Percentiles rank a stretch among this genome's conserved stretches.
Evolutionary conservation across 2,888 invertebrate genomes (phyloP).

Genomic region (Lysandra bellargus): DNA sequence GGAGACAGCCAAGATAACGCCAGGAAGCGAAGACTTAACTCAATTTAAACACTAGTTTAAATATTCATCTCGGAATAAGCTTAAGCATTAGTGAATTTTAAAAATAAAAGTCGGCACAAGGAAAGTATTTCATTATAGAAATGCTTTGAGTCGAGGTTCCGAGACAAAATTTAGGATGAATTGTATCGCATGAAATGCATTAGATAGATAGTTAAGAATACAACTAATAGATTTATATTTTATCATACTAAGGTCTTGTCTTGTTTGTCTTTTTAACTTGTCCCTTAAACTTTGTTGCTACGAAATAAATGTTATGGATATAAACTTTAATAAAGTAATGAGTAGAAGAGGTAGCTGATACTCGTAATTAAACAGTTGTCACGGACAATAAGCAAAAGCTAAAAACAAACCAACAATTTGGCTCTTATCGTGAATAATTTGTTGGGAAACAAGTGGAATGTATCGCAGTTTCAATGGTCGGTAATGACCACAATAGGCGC

Average conservation of each 20-base stretch:
- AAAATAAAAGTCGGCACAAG: background rate
- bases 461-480: slow-evolving; percentile 52
- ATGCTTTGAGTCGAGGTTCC: background rate
- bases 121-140: background rate
- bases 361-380: background rate
- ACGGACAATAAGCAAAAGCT: background rate
- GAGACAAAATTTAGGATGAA: background rate
- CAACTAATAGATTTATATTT: too few relatives aligned
- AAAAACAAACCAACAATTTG: slow-evolving; percentile 28
- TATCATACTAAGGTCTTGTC: too few relatives aligned
- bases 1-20: slow-evolving; percentile 9
- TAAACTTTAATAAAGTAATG: background rate
- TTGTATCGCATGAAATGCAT: background rate
- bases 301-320: background rate
- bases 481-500: slow-evolving; percentile 57
- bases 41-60: slow-evolving; percentile 21
- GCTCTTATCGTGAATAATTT: slow-evolving; percentile 29
- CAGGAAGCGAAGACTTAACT: slow-evolving; percentile 8
- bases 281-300: too few relatives aligned
- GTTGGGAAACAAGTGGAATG: slow-evolving; percentile 31
- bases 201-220: too few relatives aligned
- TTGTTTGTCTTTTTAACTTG: too few relatives aligned
- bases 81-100: slow-evolving; percentile 2
- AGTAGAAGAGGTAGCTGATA: background rate
- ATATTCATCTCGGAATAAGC: slow-evolving; percentile 8